A percentile compares a stretch with the other conserved stretches of the same genome.
Conservation (phyloP, 1,140 invertebrate genomes). For the Platorchestia sp. region DNA sequence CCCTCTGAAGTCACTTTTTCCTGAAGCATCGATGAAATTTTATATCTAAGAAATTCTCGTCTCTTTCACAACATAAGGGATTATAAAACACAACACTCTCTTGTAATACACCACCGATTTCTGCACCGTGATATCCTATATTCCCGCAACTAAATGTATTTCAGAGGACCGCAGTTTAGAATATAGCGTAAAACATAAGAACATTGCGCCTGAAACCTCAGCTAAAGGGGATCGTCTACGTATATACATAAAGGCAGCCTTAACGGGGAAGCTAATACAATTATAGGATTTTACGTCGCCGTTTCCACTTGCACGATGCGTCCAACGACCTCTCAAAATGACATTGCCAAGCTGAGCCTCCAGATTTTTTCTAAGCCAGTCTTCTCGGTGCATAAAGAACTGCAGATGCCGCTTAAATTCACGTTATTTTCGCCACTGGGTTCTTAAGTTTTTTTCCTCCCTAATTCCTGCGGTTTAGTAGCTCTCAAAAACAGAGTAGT, state of each 20-base stretch:
- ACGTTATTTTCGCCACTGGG: neutral
- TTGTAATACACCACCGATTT: no score
- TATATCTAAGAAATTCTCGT: no score
- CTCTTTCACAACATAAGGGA: no score
- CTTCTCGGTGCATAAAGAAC: conserved; percentile 15
- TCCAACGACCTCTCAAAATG: neutral
- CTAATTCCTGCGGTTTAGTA: conserved; percentile 26
- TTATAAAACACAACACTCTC: no score
- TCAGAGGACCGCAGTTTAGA: no score
- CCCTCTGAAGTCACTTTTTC: no score
- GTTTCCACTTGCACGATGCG: neutral
- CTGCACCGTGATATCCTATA: no score
- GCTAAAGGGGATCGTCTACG: neutral
- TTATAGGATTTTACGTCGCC: neutral
- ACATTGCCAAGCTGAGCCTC: neutral
- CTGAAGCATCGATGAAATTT: no score
- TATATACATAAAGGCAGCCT: neutral
- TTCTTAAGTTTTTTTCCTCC: neutral
- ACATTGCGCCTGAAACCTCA: neutral
- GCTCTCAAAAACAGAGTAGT: conserved; percentile 31
- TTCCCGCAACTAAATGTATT: no score
- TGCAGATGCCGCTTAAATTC: conserved; percentile 3
- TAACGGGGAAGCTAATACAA: neutral
- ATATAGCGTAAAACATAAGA: no score
- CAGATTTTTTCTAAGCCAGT: neutral